These are phyloP conservation scores for Rotaria magnacalcarata DNA, from an alignment of 2,888 invertebrate species.

Conservation along the genomic window DNA sequence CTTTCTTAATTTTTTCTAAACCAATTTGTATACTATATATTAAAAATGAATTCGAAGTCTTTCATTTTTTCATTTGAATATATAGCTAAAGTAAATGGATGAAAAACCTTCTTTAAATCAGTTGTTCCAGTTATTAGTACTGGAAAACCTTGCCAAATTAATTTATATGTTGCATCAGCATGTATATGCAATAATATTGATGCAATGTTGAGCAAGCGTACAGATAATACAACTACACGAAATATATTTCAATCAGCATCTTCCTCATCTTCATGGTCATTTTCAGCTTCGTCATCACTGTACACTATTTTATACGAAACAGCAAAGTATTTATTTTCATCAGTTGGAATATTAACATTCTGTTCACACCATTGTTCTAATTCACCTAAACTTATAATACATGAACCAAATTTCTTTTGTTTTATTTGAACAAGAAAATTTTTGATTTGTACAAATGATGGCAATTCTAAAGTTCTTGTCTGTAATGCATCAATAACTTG, in stretches of 20 bases:
- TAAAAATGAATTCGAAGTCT: conserved; percentile 43
- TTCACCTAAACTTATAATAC: neutral
- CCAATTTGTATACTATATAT: conserved; percentile 14
- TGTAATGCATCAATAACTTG: neutral
- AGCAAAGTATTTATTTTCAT: neutral
- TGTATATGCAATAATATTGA: neutral
- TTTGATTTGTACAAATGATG: neutral
- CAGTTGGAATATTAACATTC: neutral
- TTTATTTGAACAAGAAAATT: neutral
- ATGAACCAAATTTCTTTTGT: conserved; percentile 7
- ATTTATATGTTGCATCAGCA: conserved; percentile 38
- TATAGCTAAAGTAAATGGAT: conserved; percentile 37
- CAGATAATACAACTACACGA: neutral
- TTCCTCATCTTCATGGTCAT: neutral
- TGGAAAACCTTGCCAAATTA: conserved; percentile 35
- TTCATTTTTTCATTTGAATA: conserved; percentile 24
- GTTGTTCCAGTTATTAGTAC: conserved; percentile 37
- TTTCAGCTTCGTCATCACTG: neutral
- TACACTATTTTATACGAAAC: neutral
- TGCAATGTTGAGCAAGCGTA: neutral
- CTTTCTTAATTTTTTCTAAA: conserved; percentile 34
- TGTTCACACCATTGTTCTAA: neutral
- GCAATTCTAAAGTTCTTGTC: no score
- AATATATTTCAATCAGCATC: neutral
- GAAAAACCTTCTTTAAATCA: conserved; percentile 32